Base-by-base conservation (phyloP, 2,113 vertebrate genomes). In the Acanthisitta chloris region DNA sequence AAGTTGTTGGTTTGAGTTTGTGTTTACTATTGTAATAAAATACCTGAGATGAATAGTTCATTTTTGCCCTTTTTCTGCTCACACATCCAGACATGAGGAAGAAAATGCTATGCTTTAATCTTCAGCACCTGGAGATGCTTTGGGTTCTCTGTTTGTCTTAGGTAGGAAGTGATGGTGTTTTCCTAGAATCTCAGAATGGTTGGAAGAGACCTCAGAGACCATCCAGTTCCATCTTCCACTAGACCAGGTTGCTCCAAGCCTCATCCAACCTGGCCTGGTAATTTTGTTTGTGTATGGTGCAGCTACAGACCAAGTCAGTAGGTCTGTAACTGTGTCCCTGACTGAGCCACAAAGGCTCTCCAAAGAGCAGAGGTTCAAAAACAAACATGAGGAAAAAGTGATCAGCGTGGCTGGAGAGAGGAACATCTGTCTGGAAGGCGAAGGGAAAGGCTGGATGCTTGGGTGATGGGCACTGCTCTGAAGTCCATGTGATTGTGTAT, bases 401-500 rank as follows among this genome's bases (percentile, higher is more conserved):
- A 54, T 36, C 43, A 42, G 20, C 6, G 0, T 51, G 62, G 62
- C 73, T 46, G 4, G 11, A 46, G 70, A 8, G 42, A 34, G 15
- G 36, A 80, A 36, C 64, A 10, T 9, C 51, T 71, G 55, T 8
- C 18, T 49, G 19, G 61, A 42, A 74, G 65, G 54, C 46, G 43
- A 6, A 89, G 82, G 62, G 77, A 58, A 49, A 77, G 52, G 51
- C 40, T 88, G 82, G 26, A 3, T 77, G 3, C 67, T 33, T 69
- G 86, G 81, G 61, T 93, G 95, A 29, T 88, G 85, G 88, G 94
- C 67, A n/a, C 71, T 90, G 88, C 90, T 94, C 79, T 15, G 11
- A 38, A 86, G 81, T 82, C 90, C 93, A 71, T 92, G 91, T 95
- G 95, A 97, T 92, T 58, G 55, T 92, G 64, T 70, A 70, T 71